A percentile compares a stretch with the other conserved stretches of the same genome.
Conservation (phyloP, 2,888 invertebrate species). For the Tridacna gigas region DNA sequence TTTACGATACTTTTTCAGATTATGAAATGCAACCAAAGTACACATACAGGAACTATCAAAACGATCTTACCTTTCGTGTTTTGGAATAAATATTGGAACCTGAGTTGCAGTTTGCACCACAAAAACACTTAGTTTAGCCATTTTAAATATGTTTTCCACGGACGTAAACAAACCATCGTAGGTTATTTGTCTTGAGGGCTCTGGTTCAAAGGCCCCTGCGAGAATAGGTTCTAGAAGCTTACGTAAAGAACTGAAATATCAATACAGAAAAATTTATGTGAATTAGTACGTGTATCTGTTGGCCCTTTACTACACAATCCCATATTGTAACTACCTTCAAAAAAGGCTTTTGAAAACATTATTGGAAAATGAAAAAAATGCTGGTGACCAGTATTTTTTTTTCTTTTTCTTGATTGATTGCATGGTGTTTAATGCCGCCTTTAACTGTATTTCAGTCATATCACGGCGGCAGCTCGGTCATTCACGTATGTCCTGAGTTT, state of each 20-base stretch:
- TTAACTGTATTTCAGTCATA: not conserved
- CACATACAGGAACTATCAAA: no score
- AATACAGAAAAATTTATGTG: not conserved
- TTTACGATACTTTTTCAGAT: no score
- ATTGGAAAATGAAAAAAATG: no score
- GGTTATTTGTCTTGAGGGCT: conserved; percentile 45
- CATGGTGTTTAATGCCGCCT: not conserved
- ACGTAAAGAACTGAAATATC: conserved; percentile 36
- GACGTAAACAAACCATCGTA: conserved; percentile 65
- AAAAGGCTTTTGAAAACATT: no score
- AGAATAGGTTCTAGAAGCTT: conserved; percentile 67
- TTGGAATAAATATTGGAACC: conserved; percentile 35
- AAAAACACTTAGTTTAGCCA: conserved; percentile 42
- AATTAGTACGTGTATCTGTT: no score
- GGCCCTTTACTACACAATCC: no score
- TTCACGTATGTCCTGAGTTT: no score
- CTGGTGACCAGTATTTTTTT: no score
- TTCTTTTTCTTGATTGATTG: not conserved
- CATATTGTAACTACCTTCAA: no score
- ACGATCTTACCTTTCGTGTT: conserved; percentile 43
- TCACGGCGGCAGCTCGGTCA: not conserved
- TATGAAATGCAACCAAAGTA: no score
- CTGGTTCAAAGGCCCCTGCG: conserved; percentile 69
- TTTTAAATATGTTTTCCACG: conserved; percentile 56
- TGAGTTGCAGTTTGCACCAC: conserved; percentile 22